Conservation (phyloP, 2,113 vertebrate genomes). For the Poeciliopsis turrubarensis region DNA sequence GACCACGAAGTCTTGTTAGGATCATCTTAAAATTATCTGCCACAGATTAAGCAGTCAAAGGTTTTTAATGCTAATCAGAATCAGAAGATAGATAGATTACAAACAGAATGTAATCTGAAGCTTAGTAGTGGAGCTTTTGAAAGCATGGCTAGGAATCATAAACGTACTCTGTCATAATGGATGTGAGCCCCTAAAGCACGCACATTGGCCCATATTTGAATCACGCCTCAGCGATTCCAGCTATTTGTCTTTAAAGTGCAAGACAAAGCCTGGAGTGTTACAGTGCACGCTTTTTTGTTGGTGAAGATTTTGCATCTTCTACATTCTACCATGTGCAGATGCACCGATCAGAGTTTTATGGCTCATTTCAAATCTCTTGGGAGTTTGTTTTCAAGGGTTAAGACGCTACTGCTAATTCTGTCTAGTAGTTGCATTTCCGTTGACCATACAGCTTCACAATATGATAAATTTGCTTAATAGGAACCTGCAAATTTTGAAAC, state of each 20-base stretch:
- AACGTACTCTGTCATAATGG: slow-evolving; percentile 35
- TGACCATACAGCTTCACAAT: background rate
- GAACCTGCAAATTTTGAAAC: no score
- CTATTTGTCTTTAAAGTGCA: slow-evolving; percentile 20
- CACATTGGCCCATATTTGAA: slow-evolving; percentile 28
- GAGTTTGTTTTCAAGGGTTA: no score
- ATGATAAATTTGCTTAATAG: no score
- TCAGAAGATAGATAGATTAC: background rate
- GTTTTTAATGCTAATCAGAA: slow-evolving; percentile 45
- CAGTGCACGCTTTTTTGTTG: background rate
- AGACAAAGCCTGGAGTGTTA: slow-evolving; percentile 30
- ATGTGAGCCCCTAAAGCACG: slow-evolving; percentile 29
- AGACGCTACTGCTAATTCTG: no score
- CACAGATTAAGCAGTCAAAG: slow-evolving; percentile 37
- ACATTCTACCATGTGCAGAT: background rate
- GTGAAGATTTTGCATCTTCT: background rate
- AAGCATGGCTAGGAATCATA: slow-evolving; percentile 12
- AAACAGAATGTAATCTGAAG: slow-evolving; percentile 20
- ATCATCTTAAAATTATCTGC: slow-evolving; percentile 45
- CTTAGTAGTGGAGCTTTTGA: slow-evolving; percentile 1
- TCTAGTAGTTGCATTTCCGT: background rate
- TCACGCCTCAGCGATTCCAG: slow-evolving; percentile 22
- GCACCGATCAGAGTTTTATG: background rate
- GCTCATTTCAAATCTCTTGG: background rate
- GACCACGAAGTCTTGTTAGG: slow-evolving; percentile 28